Evolutionary conservation across 53 echinoderm and acorn worm genomes (phyloP).

Genomic region (Arbacia lixula): DNA sequence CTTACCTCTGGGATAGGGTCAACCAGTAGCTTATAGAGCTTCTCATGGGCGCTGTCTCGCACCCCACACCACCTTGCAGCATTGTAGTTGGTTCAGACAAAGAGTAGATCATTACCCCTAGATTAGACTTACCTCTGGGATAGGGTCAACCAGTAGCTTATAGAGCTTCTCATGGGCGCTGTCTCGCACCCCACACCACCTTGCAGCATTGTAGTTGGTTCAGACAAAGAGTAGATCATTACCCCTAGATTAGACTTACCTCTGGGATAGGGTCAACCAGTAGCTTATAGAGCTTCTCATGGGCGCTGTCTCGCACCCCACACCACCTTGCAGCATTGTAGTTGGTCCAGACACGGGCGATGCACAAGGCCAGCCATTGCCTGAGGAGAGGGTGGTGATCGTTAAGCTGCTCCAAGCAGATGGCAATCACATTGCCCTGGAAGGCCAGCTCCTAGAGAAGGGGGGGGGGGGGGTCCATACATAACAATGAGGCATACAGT

Average conservation of each 20-base stretch:
- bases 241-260: slow-evolving; percentile 45
- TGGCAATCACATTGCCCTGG: slow-evolving; percentile 93
- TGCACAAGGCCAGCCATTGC: slow-evolving; percentile 86
- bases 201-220: slow-evolving; percentile 69
- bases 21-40: slow-evolving; percentile 73
- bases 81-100: slow-evolving; percentile 83
- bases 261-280: slow-evolving; percentile 88
- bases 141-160: slow-evolving; percentile 65
- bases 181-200: slow-evolving; percentile 71
- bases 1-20: slow-evolving; percentile 84
- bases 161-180: slow-evolving; percentile 76
- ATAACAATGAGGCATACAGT: too few species aligned
- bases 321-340: slow-evolving; percentile 97
- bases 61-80: slow-evolving; percentile 76
- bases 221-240: slow-evolving; percentile 41
- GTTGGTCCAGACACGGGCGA: slow-evolving; percentile 92
- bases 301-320: slow-evolving; percentile 91
- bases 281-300: slow-evolving; percentile 91
- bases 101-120: too few species aligned
- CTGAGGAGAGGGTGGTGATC: slow-evolving; percentile 85
- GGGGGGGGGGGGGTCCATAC: too few species aligned
- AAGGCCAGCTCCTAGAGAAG: slow-evolving; percentile 82
- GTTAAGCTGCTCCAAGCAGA: slow-evolving; percentile 88
- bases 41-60: slow-evolving; percentile 73
- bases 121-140: slow-evolving; percentile 83